Base-by-base conservation (phyloP, 2,888 invertebrate species). In the Parnassius apollo region DNA sequence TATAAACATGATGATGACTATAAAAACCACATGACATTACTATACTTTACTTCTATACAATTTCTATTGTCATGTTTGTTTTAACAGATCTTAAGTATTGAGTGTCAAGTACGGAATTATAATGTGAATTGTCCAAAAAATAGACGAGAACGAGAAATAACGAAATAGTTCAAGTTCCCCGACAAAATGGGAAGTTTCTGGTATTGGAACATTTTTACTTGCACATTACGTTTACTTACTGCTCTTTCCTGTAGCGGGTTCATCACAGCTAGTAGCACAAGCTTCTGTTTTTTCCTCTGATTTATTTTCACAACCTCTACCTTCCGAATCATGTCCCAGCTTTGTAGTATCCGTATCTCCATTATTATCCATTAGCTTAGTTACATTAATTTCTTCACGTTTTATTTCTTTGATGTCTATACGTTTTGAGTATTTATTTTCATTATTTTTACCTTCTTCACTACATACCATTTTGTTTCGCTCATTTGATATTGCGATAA, bases 361-460 rank as follows among this genome's bases (percentile, higher is more conserved):
- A 51, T 57, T 53, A 42, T 25, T 55, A 11, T 59, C 62, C 22
- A 45, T 25, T 12, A 35, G 11, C 9, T 42, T 44, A 42, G 11
- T 12, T 25, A 9, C 35, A 44, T 52, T 42, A 45, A 11, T 12
- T 22, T 56, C 56, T 42, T 51, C 48, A 9, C 52, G 25, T 52
- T 57, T 64, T 13, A 64, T 64, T 57, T 64, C 66, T 66, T 49
- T 50, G 55, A 64, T 73, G 62, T 42, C 3, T 48, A 64, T 46
- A 48, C 42, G 53, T 42, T 50, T 59, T 35, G 55, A 42, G 4
- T n/a, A 13, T 50, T 59, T 62, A 25, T 25, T 53, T 22, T 46
- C 46, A 18, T 4, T 12, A 11, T 12, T 46, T 10, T 22, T 8
- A 56, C n/a, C n/a, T 9, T 57, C 22, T 46, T 45, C 9, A 44